Base-by-base conservation (phyloP, 2,113 vertebrate genomes). In the Ibidorhyncha struthersii region DNA sequence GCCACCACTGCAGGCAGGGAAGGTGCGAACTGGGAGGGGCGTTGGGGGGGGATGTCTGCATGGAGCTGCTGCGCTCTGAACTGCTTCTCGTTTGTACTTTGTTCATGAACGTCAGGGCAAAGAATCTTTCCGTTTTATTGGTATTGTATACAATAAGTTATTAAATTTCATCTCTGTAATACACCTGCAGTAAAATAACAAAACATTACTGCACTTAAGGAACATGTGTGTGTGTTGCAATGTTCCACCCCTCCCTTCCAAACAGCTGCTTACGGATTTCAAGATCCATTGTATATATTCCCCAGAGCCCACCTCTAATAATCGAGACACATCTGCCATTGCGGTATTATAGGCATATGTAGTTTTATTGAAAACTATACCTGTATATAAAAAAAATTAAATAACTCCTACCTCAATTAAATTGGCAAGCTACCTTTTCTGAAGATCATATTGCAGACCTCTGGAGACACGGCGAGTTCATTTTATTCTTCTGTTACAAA, bases 301-400 rank as follows among this genome's bases (percentile, higher is more conserved):
- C 98, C 98, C 62, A 85, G 98, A 98, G 98, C 97, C 98, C 90
- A 94, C 96, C 98, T 97, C 98, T 98, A 98, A 97, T 99, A 98
- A 98, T 98, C 98, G 98, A 98, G 98, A 97, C 98, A 98, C 98
- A 99, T 99, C 98, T 98, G 98, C 98, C 96, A 97, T 97, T 95
- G 98, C 98, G 95, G 86, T 90, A 93, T 98, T 98, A 98, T 97
- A 97, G 95, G 97, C 98, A 97, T 96, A 96, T 97, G 96, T 96
- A 97, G 97, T 95, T 97, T 98, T 98, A 98, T 98, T 97, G 98
- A 98, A 98, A 98, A 94, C 97, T 95, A 97, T 98, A 96, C 98
- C 97, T 98, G 96, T 97, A 40, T 82, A 90, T 61, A 90, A 97
- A 98, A 97, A 97, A 97, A 97, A 98, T 97, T 96, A 96, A 98